Evolutionary conservation across 2,888 invertebrate genomes (phyloP), one percentile per base, ranked within the genome.

Genomic region (Phasia obesa): DNA sequence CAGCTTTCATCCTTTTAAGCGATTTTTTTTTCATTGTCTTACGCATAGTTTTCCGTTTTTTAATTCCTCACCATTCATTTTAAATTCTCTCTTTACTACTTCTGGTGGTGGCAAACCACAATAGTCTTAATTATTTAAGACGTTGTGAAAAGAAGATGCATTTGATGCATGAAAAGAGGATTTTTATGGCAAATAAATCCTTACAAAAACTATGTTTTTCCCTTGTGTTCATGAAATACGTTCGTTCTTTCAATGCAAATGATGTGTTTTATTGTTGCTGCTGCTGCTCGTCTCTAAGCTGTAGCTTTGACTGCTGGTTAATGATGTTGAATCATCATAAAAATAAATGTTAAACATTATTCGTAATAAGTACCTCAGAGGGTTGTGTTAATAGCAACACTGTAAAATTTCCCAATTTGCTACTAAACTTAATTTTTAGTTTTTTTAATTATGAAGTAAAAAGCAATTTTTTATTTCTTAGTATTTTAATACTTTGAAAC

Each of bases 161-260:
- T 67, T 57, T 75, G 44, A 53, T 60, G 62, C 62, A 19, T 57
- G n/a, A 38, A 77, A 67, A 73, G 73, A 62, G 23, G 67, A 77
- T 55, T 81, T 81, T 81, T 77, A 81, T 81, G 55, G 73, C 81
- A 67, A 73, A 73, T 81, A 77, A 81, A 81, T 81, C 73, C 77
- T 69, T 73, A 42, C 70, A 73, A 77, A 73, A n/a, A n/a, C n/a
- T n/a, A n/a, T 73, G 77, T 81, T 69, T 75, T 70, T 70, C 42
- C 64, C 57, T 75, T 38, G n/a, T 23, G 65, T 59, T 47, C 35
- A 38, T 17, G 25, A 51, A 51, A 49, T 47, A 31, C 17, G 23
- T 35, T 44, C 9, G 17, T 25, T 59, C 19, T 11, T 2, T 15
- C 13, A 60, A 35, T 25, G 47, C 38, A 70, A 49, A 59, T 23